Evolutionary conservation across 2,797 vertebrate genomes (phyloP), one percentile per base, ranked within the genome.

Genomic region (Xiphorhynchus erythropygius): DNA sequence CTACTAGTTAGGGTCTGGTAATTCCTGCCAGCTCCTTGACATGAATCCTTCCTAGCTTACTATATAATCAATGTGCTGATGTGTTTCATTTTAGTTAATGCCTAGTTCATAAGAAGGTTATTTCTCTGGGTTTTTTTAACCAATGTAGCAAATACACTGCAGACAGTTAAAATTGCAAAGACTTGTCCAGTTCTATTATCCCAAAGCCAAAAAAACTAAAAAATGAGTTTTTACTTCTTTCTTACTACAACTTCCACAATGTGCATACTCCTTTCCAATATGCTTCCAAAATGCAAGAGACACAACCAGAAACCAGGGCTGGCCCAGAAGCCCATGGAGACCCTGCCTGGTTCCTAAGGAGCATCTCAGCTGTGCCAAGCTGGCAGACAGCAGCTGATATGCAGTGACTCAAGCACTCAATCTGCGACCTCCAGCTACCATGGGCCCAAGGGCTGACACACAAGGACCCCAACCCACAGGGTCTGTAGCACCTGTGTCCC

Each of bases 371-470:
- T 32, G 15, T 4, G 22, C 70, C 52, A 78, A 35, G 23, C 8
- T 22, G 13, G 33, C 24, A 6, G 32, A 14, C 6, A 73, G 39
- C 85, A 59, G n/a, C 50, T 49, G 49, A 13, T 9, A 7, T 7
- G 33, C n/a, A 49, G 60, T 4, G 33, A 47, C 41, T 8, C 1
- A 9, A 79, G 25, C 28, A n/a, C 42, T 25, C 2, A 57, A 21
- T 18, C 55, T 13, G 46, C 39, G 59, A 25, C 22, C 46, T 42
- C 30, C 83, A 30, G 39, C 4, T 18, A 21, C 44, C 23, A 6
- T 0, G 0, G 30, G 57, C 19, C 23, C 0, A 0, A 37, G 30
- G 1, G 3, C 11, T 16, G 17, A 76, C n/a, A 80, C 50, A 23
- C 18, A 46, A 18, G 2, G 2, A 64, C 9, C 19, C 33, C 18